Conservation (phyloP, 1,140 invertebrate species). For the Drosophila dunni region DNA sequence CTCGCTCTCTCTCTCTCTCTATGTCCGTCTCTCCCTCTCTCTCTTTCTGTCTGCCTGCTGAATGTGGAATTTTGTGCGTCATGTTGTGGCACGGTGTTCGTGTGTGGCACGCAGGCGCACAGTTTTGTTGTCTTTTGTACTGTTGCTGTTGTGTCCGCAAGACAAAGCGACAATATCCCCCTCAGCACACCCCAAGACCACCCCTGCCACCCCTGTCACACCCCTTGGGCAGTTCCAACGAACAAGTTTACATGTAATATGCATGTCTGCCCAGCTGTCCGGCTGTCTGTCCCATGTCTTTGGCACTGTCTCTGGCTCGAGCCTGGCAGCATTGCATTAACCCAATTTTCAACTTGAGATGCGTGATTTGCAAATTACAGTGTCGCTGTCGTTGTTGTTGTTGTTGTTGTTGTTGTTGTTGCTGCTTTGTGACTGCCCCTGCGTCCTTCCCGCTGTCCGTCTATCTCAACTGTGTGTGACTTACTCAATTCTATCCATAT, state of each 20-base stretch:
- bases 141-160: constrained; percentile 48
- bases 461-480: constrained; percentile 27
- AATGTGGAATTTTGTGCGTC: constrained; percentile 73
- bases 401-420: constrained; percentile 17
- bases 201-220: constrained; percentile 8
- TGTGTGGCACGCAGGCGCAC: constrained; percentile 63
- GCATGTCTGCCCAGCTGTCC: constrained; percentile 27
- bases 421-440: constrained; percentile 9
- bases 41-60: constrained; percentile 29
- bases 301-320: constrained; percentile 14
- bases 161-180: constrained; percentile 60
- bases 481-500: constrained; percentile 43
- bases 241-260: constrained; percentile 73
- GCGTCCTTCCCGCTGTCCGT: neutral
- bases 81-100: constrained; percentile 56
- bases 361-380: constrained; percentile 78
- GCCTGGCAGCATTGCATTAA: constrained; percentile 73
- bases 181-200: constrained; percentile 5
- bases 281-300: constrained; percentile 16
- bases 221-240: neutral
- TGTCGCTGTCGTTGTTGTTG: constrained; percentile 18
- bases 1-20: neutral
- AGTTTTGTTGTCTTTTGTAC: constrained; percentile 80
- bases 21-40: constrained; percentile 2
- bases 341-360: constrained; percentile 80